Conservation (phyloP, 2,888 invertebrate species). For the Phyto melanocephala region DNA sequence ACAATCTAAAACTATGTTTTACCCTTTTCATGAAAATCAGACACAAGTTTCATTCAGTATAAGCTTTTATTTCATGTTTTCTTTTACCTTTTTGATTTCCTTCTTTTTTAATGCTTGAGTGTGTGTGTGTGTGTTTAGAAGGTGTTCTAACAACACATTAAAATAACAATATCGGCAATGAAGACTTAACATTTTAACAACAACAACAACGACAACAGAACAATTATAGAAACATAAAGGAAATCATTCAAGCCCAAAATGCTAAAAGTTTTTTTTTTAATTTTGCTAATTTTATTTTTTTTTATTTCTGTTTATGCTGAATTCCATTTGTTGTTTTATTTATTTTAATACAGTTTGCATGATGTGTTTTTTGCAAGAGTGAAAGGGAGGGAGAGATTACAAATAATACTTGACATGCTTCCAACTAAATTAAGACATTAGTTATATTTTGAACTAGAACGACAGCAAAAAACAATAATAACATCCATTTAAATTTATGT, state of each 20-base stretch:
- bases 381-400: background rate
- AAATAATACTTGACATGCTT: slow-evolving; percentile 58
- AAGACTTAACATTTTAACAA: slow-evolving; percentile 16
- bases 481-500: slow-evolving; percentile 7
- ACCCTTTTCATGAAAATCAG: background rate
- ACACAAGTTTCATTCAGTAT: background rate
- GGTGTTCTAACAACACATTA: slow-evolving; percentile 37
- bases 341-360: background rate
- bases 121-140: background rate
- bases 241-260: slow-evolving; percentile 59
- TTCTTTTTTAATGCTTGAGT: background rate
- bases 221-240: slow-evolving; percentile 62
- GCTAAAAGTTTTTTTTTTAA: slow-evolving; percentile 51
- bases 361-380: background rate
- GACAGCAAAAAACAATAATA: slow-evolving; percentile 27
- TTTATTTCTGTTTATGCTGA: background rate
- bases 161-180: slow-evolving; percentile 8
- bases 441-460: slow-evolving; percentile 61
- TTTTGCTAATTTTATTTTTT: slow-evolving; percentile 14
- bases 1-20: slow-evolving; percentile 6
- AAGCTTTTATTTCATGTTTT: background rate
- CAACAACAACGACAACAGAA: slow-evolving; percentile 27
- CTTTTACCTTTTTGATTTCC: slow-evolving; percentile 25
- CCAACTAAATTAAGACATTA: slow-evolving; percentile 69
- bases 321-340: too few relatives aligned